Evolutionary conservation across 2,888 invertebrate species (phyloP), one percentile per base, ranked within the genome.

Genomic region (Eupithecia insigniata): DNA sequence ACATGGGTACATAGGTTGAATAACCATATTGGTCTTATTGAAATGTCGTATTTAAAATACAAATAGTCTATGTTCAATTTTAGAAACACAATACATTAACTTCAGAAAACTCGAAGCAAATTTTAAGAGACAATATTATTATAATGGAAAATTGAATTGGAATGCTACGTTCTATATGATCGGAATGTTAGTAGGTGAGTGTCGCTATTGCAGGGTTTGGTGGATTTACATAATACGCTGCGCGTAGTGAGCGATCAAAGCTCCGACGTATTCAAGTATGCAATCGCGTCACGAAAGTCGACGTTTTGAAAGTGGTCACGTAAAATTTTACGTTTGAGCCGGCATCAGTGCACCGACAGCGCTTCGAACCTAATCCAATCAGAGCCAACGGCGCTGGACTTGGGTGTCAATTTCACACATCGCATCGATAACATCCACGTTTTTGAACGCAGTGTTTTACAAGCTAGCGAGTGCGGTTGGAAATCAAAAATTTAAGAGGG

Each of bases 271-370:
- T 82, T 84, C 83, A 85, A 89, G 88, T 89, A 87, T 89, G 90
- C 90, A 89, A 89, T 92, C 84, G 86, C 86, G 85, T 88, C 87
- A 85, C 87, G 88, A 87, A 89, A 90, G 88, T 86, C 88, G 87
- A 87, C 88, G 88, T 89, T 91, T 86, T 79, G 89, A 90, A 92
- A 92, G 92, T 91, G 92, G 93, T 93, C 92, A 92, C 92, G 93
- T 93, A 93, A 93, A 93, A 93, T 92, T 92, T 92, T 92, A 93
- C 92, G 91, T 93, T 92, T 91, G 90, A 90, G 87, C 89, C 87
- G 84, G 85, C 89, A 86, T 90, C 87, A 87, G 85, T 86, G 88
- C 89, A 87, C 80, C 88, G 89, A 88, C 89, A 89, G 89, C 91
- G 90, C 88, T 88, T 88, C 88, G 87, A 87, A 90, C 87, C 89